These are phyloP conservation scores for Troilus luridus DNA, from an alignment of 2,888 invertebrate genomes.

Conservation along the genomic window DNA sequence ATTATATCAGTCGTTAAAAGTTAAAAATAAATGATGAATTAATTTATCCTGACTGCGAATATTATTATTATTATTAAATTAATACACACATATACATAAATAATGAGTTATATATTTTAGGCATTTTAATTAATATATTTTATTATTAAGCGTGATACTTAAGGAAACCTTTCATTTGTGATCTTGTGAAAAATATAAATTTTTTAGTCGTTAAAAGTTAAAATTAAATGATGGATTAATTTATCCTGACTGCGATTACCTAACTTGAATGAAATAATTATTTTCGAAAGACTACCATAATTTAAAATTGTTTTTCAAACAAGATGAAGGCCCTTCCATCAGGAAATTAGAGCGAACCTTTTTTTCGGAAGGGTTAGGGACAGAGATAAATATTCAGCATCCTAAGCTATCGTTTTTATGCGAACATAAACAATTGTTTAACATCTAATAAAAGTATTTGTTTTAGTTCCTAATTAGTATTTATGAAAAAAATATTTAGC, in stretches of 20 bases:
- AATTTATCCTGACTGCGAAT: too few species aligned
- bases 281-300: neutral
- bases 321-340: conserved; percentile 3
- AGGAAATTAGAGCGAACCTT: conserved; percentile 4
- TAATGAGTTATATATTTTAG: too few species aligned
- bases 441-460: neutral
- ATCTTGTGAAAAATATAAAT: too few species aligned
- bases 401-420: neutral
- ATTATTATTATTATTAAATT: too few species aligned
- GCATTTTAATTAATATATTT: too few species aligned
- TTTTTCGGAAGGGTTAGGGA: neutral
- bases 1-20: too few species aligned
- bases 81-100: too few species aligned
- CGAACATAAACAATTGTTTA: neutral
- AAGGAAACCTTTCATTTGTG: too few species aligned
- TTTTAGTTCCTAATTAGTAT: neutral
- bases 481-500: neutral
- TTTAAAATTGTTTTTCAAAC: conserved; percentile 17
- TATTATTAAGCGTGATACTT: too few species aligned
- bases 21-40: too few species aligned
- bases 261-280: neutral
- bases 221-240: too few species aligned
- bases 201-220: too few species aligned
- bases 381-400: neutral
- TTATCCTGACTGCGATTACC: neutral